These are phyloP conservation scores for Diploscapter pachys DNA, from an alignment of 1,140 invertebrate genomes.

Conservation along the genomic window DNA sequence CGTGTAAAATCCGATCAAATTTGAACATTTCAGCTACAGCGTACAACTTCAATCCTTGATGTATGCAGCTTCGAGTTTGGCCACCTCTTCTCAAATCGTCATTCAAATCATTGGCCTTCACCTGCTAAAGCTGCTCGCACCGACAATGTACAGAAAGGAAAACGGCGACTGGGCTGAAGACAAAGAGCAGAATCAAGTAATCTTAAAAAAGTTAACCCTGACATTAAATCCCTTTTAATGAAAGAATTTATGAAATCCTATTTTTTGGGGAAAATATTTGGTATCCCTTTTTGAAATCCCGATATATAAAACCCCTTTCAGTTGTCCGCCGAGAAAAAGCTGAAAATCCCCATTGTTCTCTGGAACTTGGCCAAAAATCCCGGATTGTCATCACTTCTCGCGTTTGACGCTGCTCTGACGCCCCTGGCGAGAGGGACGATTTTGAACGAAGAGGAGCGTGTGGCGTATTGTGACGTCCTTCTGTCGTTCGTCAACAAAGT, in stretches of 20 bases:
- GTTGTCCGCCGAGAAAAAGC: not conserved
- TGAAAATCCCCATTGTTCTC: not conserved
- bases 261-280: no score
- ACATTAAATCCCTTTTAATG: not conserved
- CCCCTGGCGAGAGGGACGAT: not conserved
- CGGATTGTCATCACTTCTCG: no score
- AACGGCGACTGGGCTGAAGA: slow-evolving; percentile 10
- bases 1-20: not conserved
- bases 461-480: slow-evolving; percentile 6
- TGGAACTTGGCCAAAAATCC: not conserved
- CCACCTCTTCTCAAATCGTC: not conserved
- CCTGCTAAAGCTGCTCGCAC: not conserved
- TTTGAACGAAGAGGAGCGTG: not conserved
- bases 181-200: not conserved
- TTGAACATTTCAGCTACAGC: not conserved
- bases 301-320: not conserved
- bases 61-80: not conserved
- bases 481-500: slow-evolving; percentile 1
- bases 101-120: not conserved
- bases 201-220: not conserved
- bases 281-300: not conserved
- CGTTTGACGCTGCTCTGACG: no score
- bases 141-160: slow-evolving; percentile 4
- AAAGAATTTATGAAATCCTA: no score
- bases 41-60: not conserved